Evolutionary conservation across 2,797 vertebrate species (phyloP), one percentile per base, ranked within the genome.

Genomic region (Tapirus indicus): DNA sequence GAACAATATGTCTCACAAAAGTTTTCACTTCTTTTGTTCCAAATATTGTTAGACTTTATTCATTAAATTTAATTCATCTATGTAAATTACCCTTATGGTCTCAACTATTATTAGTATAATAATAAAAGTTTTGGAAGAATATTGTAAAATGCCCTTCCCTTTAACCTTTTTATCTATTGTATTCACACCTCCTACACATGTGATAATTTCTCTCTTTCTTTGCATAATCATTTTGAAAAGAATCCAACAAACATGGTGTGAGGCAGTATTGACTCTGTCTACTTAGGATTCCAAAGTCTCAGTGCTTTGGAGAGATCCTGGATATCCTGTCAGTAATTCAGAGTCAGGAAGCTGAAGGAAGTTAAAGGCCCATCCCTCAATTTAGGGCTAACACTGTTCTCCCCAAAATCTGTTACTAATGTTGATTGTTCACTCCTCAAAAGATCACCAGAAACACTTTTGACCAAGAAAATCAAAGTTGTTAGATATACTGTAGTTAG

Each of bases 21-120:
- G 38, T 29, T 94, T 92, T 94, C 27, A 77, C 23, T 79, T 90
- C 18, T 20, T 89, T 91, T 94, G 18, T 49, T 90, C 35, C 35
- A 88, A 87, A 84, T 71, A 83, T 38, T 74, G 9, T 74, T 89
- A 32, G 13, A 25, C 56, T 80, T 83, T 82, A 74, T 83, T 56
- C n/a, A 71, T 80, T 88, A 85, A 14, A 17, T 88, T 93, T 87
- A 96, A 79, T 79, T 35, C 35, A 84, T 27, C 20, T 58, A 23
- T 25, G 11, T 93, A 88, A 84, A 88, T 96, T 80, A 75, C 6
- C 25, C 6, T 66, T 7, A 9, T n/a, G 41, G 1, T 49, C 68
- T 54, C 74, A 58, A 84, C 58, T n/a, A 84, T 96, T 72, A 87
- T 68, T 35, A 83, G 10, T 23, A 54, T 83, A 27, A 88, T 72